phyloP scores from a whole-genome alignment of 2,888 invertebrate species.

The Dynastes tityus region DNA sequence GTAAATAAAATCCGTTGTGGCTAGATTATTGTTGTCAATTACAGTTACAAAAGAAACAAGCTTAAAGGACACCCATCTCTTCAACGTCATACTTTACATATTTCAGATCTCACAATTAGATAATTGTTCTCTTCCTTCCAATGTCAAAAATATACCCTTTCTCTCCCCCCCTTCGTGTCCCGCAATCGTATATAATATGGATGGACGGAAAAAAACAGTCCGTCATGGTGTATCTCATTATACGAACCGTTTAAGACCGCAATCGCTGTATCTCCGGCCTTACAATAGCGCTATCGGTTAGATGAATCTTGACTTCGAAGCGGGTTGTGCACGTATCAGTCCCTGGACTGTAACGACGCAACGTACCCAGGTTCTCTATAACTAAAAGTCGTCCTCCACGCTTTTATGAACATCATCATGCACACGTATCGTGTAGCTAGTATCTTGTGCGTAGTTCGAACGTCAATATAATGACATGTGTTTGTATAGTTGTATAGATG shows the following conservation, averaged over 20 bases:
- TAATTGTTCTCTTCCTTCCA: slow-evolving; percentile 19
- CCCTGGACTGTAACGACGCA: background rate
- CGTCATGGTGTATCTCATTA: slow-evolving; percentile 7
- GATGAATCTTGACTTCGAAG: slow-evolving; percentile 12
- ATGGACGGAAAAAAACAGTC: background rate
- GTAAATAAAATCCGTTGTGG: too few species aligned
- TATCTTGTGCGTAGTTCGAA: too few species aligned
- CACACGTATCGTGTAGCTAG: too few species aligned
- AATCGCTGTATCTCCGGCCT: slow-evolving; percentile 3
- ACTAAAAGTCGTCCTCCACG: slow-evolving; percentile 26
- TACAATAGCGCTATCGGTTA: background rate
- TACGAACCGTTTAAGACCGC: background rate
- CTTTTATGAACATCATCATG: slow-evolving; percentile 1
- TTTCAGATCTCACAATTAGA: slow-evolving; percentile 33
- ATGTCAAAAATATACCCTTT: background rate
- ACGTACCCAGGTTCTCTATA: background rate
- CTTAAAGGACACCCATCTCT: background rate
- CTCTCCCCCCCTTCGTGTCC: background rate
- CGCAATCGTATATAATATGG: background rate
- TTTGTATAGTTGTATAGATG: too few species aligned
- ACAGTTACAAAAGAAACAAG: too few species aligned
- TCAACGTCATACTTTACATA: slow-evolving; percentile 1
- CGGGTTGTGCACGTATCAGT: background rate
- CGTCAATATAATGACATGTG: too few species aligned
- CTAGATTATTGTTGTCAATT: too few species aligned